Percentiles rank a stretch among this genome's conserved stretches.
Evolutionary conservation across 2,888 invertebrate species (phyloP).

Genomic region (Labia minor): DNA sequence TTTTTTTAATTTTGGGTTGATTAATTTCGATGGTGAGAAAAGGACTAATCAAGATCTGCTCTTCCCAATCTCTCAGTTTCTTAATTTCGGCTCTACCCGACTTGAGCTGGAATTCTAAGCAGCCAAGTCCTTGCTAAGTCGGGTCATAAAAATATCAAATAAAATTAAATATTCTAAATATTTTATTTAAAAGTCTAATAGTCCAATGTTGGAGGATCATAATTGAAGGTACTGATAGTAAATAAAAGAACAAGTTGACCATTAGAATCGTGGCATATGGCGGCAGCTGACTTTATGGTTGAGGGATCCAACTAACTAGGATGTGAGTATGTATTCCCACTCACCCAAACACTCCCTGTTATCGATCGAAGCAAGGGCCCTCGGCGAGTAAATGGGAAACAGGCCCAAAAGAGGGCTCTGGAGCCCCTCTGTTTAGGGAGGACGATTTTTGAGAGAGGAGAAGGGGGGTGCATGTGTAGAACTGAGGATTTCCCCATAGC

Average conservation of each 20-base stretch:
- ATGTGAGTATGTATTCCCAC: background rate
- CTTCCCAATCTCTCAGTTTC: too few species aligned
- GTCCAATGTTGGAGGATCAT: too few species aligned
- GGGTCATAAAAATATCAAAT: background rate
- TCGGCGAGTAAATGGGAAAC: background rate
- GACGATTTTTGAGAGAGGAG: too few species aligned
- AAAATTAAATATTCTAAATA: too few species aligned
- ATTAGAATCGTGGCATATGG: background rate
- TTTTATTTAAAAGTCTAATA: too few species aligned
- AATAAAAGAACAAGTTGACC: too few species aligned
- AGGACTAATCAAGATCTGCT: too few species aligned
- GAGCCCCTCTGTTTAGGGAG: background rate
- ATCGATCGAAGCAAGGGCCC: background rate
- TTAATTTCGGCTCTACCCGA: background rate
- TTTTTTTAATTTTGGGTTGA: too few species aligned
- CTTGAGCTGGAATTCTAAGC: background rate
- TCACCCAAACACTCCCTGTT: background rate
- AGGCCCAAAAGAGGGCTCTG: background rate
- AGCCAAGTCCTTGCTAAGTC: slow-evolving; percentile 1
- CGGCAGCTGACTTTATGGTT: background rate
- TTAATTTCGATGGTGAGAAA: too few species aligned
- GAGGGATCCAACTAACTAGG: background rate
- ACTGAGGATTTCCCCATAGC: background rate
- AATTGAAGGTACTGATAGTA: too few species aligned
- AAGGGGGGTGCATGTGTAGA: slow-evolving; percentile 1